phyloP scores from a whole-genome alignment of 1,140 invertebrate genomes.

The Trachymyrmex cornetzi region DNA sequence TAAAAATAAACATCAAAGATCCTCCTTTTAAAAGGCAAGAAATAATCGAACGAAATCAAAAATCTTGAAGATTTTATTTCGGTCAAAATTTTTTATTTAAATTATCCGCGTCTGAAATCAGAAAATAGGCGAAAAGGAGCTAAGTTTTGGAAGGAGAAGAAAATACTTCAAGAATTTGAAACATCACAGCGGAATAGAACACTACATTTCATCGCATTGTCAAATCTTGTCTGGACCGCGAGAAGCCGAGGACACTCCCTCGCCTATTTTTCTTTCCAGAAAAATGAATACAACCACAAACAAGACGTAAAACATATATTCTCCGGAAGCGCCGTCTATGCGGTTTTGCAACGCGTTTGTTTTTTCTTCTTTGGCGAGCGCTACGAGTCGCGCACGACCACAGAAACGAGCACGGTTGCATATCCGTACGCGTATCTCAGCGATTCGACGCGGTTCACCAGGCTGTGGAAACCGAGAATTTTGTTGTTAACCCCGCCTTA shows the following conservation, averaged over 20 bases:
- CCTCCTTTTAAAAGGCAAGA: not conserved
- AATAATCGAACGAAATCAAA: not conserved
- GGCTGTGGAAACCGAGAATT: conserved; percentile 32
- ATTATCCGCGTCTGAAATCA: not conserved
- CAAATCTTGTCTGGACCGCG: not conserved
- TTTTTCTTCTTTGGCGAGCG: conserved; percentile 2
- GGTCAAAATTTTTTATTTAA: not conserved
- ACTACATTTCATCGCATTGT: not conserved
- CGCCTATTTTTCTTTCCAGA: not conserved
- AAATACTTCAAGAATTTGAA: not conserved
- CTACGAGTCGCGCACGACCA: conserved; percentile 12
- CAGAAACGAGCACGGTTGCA: conserved; percentile 44
- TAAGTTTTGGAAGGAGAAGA: not conserved
- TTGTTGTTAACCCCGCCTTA: conserved; percentile 37
- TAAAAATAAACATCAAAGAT: conserved; percentile 11
- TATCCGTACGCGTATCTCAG: conserved; percentile 10
- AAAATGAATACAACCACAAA: conserved; percentile 31
- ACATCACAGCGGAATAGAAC: not conserved
- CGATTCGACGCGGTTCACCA: conserved; percentile 33
- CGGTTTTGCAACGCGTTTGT: conserved; percentile 29
- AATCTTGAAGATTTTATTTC: not conserved
- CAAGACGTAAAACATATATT: conserved; percentile 41
- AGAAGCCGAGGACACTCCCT: not conserved
- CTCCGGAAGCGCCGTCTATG: conserved; percentile 39
- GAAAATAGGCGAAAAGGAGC: not conserved